Base-by-base conservation (phyloP, 2,888 invertebrate genomes). In the Lasioglossum morio region DNA sequence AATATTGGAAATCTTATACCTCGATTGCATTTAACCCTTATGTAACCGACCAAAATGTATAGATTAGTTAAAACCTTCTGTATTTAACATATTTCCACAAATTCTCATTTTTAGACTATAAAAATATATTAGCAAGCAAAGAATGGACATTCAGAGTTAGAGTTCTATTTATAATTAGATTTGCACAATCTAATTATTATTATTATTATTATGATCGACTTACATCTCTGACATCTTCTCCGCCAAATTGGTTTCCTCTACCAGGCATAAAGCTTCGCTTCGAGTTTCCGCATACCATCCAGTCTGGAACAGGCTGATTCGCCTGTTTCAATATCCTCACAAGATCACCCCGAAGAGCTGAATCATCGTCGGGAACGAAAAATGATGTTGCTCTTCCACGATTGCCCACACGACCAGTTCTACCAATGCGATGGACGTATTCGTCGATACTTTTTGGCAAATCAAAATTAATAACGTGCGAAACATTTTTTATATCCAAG, bases 351-450 rank as follows among this genome's bases (percentile, higher is more conserved):
- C 97, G 96, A 1, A 99, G 90, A 0, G 95, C 95, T 0, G 93
- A 85, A 93, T 99, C 98, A 0, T 81, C 10, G 0, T 79, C 83
- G 0, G 91, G 81, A 82, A 98, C 98, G 93, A 96, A 99, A 95
- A 99, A 98, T 0, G 98, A 98, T 0, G 98, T 97, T 0, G 99
- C 98, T 88, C 96, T 97, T 3, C 99, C 99, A 57, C 97, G 96
- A 93, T 98, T 98, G 19, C 99, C 99, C 0, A 99, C 98, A 88
- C 99, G 97, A 0, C 99, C 99, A 8, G 99, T 99, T 88, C 99
- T 96, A 0, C 99, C 99, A 90, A 99, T 98, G 82, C 99, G 96
- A 95, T 99, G 99, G 1, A 99, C 99, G 92, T 99, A 99, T 91
- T 99, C 99, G 90, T 99, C 99, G 88, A 99, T 98, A 87, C 97